These are phyloP conservation scores for Babyrousa celebensis DNA, from an alignment of 2,797 vertebrate species.

Conservation along the genomic window DNA sequence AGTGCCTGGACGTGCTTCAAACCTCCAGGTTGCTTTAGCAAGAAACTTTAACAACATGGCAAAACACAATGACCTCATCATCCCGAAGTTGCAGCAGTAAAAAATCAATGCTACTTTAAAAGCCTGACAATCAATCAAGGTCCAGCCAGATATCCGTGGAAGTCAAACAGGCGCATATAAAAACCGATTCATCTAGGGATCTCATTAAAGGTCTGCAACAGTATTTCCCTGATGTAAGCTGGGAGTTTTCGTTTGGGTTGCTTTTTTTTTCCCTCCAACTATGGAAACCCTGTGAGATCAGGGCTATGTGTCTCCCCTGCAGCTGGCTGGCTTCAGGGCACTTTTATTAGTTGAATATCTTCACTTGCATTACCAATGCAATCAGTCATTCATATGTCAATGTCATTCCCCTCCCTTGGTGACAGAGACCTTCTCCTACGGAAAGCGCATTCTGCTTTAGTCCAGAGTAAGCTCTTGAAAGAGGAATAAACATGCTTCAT, in stretches of 20 bases:
- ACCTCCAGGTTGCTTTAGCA: conserved; percentile 85
- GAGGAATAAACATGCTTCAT: conserved; percentile 69
- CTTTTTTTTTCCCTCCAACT: conserved; percentile 61
- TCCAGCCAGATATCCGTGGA: conserved; percentile 87
- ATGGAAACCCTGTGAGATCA: conserved; percentile 85
- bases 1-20: conserved; percentile 61
- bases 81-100: conserved; percentile 85
- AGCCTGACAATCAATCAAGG: conserved; percentile 89
- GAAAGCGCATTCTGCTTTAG: conserved; percentile 5
- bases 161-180: conserved; percentile 87
- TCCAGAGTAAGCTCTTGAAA: conserved; percentile 49
- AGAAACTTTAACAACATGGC: conserved; percentile 87
- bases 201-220: conserved; percentile 86
- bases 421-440: background rate
- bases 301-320: conserved; percentile 72
- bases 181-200: conserved; percentile 83
- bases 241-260: conserved; percentile 77
- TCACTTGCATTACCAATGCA: conserved; percentile 56
- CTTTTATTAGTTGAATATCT: conserved; percentile 70
- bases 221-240: conserved; percentile 73
- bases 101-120: conserved; percentile 90
- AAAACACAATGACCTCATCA: conserved; percentile 91
- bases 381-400: conserved; percentile 64
- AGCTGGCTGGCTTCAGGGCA: conserved; percentile 75
- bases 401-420: conserved; percentile 46